These are phyloP conservation scores for Neoitamus cyanurus DNA, from an alignment of 2,888 invertebrate genomes.

Conservation along the genomic window DNA sequence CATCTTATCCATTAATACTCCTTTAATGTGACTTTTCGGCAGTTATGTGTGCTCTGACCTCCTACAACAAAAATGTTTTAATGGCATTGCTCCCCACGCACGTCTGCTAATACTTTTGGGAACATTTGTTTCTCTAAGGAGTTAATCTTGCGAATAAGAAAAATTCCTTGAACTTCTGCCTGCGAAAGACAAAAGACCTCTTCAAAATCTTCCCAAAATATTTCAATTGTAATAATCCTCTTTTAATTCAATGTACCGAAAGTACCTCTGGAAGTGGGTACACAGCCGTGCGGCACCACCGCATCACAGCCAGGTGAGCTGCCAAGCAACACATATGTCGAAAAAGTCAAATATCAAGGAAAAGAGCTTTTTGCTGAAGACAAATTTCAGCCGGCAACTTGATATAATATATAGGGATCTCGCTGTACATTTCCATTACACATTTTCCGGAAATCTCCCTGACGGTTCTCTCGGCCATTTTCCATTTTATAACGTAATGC, in stretches of 20 bases:
- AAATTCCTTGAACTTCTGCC: not conserved
- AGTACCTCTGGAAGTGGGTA: not conserved
- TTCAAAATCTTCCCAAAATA: not conserved
- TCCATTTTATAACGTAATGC: slow-evolving; percentile 40
- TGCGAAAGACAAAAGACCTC: not conserved
- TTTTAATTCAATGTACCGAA: not conserved
- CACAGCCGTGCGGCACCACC: not conserved
- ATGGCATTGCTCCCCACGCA: not conserved
- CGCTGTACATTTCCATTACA: slow-evolving; percentile 12
- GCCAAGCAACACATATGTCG: slow-evolving; percentile 6
- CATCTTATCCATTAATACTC: not conserved
- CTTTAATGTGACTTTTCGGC: not conserved
- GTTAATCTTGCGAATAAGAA: not conserved
- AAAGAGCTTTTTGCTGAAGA: not conserved
- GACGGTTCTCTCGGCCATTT: slow-evolving; percentile 29
- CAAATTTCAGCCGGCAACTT: slow-evolving; percentile 16
- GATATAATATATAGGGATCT: slow-evolving; percentile 16
- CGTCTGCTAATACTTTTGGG: not conserved
- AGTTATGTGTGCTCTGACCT: not conserved
- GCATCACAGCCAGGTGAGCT: not conserved
- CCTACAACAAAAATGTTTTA: not conserved
- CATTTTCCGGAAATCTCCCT: slow-evolving; percentile 28
- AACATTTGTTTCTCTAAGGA: not conserved
- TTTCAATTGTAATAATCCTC: not conserved
- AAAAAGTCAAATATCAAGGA: slow-evolving; percentile 27